Evolutionary conservation across 2,113 vertebrate species (phyloP).

Genomic region (Catharus minimus): DNA sequence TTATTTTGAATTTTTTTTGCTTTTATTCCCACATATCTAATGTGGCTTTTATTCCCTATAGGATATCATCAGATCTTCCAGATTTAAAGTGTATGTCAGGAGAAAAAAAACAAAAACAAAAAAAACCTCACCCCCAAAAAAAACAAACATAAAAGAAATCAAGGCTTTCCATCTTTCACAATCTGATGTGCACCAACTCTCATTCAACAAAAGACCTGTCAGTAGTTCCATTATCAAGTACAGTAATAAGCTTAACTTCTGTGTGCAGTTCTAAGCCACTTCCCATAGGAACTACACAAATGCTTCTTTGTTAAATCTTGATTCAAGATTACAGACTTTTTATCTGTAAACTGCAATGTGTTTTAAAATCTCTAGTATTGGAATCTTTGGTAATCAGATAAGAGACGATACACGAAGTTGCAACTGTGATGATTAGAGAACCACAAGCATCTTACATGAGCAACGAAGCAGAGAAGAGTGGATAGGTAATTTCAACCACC

Average conservation of each 20-base stretch:
- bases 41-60: constrained; percentile 14
- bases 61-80: constrained; percentile 3
- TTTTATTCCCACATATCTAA: constrained; percentile 20
- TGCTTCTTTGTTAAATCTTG: constrained; percentile 14
- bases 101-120: neutral
- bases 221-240: constrained; percentile 41
- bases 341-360: neutral
- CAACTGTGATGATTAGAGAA: neutral
- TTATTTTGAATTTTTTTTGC: constrained; percentile 14
- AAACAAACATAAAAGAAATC: neutral
- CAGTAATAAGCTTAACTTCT: constrained; percentile 52
- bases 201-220: constrained; percentile 37
- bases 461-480: neutral
- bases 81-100: neutral
- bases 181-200: neutral
- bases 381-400: neutral
- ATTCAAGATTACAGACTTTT: constrained; percentile 20
- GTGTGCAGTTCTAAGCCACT: constrained; percentile 36
- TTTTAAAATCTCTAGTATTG: neutral
- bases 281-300: constrained; percentile 36
- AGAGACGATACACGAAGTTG: neutral
- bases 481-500: neutral
- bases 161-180: constrained; percentile 12
- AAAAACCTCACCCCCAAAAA: neutral
- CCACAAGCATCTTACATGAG: neutral